These are phyloP conservation scores for Ericerus pela DNA, from an alignment of 1,140 invertebrate species.

Conservation along the genomic window DNA sequence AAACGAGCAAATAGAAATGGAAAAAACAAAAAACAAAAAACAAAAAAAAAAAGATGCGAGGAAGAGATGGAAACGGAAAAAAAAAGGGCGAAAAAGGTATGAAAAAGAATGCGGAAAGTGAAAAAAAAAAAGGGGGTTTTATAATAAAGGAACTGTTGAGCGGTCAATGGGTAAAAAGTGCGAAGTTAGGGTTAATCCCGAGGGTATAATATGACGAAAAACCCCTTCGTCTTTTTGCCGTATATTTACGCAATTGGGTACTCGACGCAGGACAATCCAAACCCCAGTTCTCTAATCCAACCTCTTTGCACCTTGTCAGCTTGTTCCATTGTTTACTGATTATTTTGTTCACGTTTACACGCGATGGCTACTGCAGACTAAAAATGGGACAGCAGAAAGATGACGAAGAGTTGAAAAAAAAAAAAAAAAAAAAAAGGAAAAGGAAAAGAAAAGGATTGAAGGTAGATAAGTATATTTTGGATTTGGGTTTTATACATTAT, in stretches of 20 bases:
- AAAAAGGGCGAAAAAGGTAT: too few species aligned
- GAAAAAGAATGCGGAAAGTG: not conserved
- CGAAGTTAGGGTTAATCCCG: slow-evolving; percentile 9
- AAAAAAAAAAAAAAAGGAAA: too few species aligned
- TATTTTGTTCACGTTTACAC: not conserved
- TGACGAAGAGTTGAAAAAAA: too few species aligned
- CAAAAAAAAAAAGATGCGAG: too few species aligned
- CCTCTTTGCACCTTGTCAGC: slow-evolving; percentile 5
- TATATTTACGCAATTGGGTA: slow-evolving; percentile 1
- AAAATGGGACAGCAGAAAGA: too few species aligned
- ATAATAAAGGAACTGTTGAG: slow-evolving; percentile 8
- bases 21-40: too few species aligned
- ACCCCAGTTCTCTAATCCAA: slow-evolving; percentile 3
- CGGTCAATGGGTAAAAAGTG: not conserved
- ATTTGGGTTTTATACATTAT: too few species aligned
- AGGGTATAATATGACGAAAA: slow-evolving; percentile 4
- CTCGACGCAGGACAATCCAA: slow-evolving; percentile 4
- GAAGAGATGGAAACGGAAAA: too few species aligned
- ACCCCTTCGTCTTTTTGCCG: too few species aligned
- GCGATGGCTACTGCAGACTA: not conserved
- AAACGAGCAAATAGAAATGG: too few species aligned
- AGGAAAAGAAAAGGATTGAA: too few species aligned
- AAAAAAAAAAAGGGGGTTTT: not conserved
- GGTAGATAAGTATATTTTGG: too few species aligned
- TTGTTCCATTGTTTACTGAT: not conserved